Evolutionary conservation across 2,888 invertebrate genomes (phyloP).

Genomic region (Polylopha cassiicola): DNA sequence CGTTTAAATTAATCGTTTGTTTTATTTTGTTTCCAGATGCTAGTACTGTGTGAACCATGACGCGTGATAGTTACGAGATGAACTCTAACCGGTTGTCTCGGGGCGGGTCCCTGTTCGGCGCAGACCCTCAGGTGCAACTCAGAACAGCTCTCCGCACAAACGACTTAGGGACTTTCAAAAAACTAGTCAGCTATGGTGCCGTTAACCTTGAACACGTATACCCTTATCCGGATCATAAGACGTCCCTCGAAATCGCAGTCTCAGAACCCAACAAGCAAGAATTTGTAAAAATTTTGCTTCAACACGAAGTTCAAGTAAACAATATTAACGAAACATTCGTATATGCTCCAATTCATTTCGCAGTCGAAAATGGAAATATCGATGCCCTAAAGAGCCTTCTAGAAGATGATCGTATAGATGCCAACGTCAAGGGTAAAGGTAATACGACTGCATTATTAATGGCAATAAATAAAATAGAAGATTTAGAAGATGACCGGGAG

Average conservation of each 20-base stretch:
- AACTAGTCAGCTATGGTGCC: slow-evolving; percentile 63
- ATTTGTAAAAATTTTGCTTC: slow-evolving; percentile 77
- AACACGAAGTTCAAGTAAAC: slow-evolving; percentile 79
- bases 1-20: too few species aligned
- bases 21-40: slow-evolving; percentile 68
- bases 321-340: slow-evolving; percentile 73
- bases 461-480: slow-evolving; percentile 70
- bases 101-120: slow-evolving; percentile 63
- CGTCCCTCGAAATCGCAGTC: slow-evolving; percentile 78
- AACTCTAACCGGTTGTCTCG: slow-evolving; percentile 56
- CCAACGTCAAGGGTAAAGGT: slow-evolving; percentile 70
- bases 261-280: slow-evolving; percentile 66
- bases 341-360: slow-evolving; percentile 81
- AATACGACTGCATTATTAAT: slow-evolving; percentile 73
- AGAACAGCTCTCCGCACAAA: slow-evolving; percentile 72
- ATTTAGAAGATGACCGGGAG: slow-evolving; percentile 67
- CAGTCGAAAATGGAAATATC: slow-evolving; percentile 73
- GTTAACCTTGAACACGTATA: slow-evolving; percentile 76
- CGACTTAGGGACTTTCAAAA: slow-evolving; percentile 70
- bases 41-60: slow-evolving; percentile 60
- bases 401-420: slow-evolving; percentile 64
- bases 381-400: slow-evolving; percentile 67
- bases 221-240: slow-evolving; percentile 76
- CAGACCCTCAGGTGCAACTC: slow-evolving; percentile 69
- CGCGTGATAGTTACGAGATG: slow-evolving; percentile 71